Conservation (phyloP, 2,113 vertebrate species). For the Calonectris borealis region DNA sequence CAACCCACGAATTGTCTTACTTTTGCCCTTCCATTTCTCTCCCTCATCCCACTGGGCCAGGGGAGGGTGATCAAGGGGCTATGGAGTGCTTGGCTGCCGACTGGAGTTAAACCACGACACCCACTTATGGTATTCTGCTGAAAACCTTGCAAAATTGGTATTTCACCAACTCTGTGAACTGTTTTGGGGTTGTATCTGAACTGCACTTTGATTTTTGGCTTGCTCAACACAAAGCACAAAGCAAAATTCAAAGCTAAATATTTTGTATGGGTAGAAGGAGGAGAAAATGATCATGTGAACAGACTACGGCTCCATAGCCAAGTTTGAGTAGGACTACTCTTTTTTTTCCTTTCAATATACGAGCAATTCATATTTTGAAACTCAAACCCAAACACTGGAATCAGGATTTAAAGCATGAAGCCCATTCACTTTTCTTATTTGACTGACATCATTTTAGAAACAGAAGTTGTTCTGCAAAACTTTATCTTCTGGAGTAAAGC, state of each 20-base stretch:
- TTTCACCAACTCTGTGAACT: neutral
- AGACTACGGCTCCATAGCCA: neutral
- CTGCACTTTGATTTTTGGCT: neutral
- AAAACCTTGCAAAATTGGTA: neutral
- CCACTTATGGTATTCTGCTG: neutral
- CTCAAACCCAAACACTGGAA: neutral
- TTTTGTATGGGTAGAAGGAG: neutral
- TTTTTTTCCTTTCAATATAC: neutral
- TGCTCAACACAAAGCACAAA: neutral
- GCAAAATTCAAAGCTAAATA: neutral
- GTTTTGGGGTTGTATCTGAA: neutral
- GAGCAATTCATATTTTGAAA: neutral
- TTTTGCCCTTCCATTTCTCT: no score
- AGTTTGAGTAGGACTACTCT: neutral
- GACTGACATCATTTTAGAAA: neutral
- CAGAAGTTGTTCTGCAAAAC: neutral
- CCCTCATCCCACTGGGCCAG: no score
- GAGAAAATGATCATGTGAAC: neutral
- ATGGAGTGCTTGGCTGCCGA: no score
- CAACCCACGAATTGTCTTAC: no score
- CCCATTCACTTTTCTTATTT: neutral
- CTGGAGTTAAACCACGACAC: neutral
- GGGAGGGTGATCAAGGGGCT: no score
- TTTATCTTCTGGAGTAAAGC: neutral
- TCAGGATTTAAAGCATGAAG: neutral